Evolutionary conservation across 2,113 vertebrate species (phyloP), one percentile per base, ranked within the genome.

Genomic region (Apteryx mantelli): DNA sequence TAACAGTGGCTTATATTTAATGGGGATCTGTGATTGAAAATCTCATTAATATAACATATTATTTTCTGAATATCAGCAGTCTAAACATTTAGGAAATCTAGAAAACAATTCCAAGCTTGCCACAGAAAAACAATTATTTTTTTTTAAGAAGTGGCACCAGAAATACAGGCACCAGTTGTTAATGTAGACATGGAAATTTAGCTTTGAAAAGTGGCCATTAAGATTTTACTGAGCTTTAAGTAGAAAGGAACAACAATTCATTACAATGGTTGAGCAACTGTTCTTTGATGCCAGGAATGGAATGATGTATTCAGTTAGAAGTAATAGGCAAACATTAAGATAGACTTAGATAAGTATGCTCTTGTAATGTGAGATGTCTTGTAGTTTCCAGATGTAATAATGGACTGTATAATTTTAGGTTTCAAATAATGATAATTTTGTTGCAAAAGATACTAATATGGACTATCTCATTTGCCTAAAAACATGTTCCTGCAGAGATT

Each of bases 1-100:
- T 83, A 97, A 95, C 70, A 88, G 89, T 8, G 48, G 64, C 73
- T 91, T 87, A 88, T 63, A 70, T 28, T 74, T 91, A 91, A 13
- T 53, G 63, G 91, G 79, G 69, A 91, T 61, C 15, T 92, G 64
- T 89, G 85, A 97, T 63, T 82, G 69, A 48, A 52, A 83, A 97
- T 63, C 82, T 64, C 52, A 52, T 46, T 85, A 42, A 85, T 56
- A 8, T 34, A 82, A 46, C 14, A 64, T 56, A 50, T 42, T 61
- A 24, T 68, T 34, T 61, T 86, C 36, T 95, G 64, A 66, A 42
- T 65, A 92, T 83, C 68, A 60, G 52, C 12, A 60, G 48, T 55
- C 56, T 82, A 82, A 93, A 95, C 36, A 66, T 40, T 22, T 55
- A 85, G 38, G 12, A 75, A 86, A 82, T 21, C 28, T 42, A 85